phyloP scores from a whole-genome alignment of 1,140 invertebrate genomes.

The Penaeus japonicus region DNA sequence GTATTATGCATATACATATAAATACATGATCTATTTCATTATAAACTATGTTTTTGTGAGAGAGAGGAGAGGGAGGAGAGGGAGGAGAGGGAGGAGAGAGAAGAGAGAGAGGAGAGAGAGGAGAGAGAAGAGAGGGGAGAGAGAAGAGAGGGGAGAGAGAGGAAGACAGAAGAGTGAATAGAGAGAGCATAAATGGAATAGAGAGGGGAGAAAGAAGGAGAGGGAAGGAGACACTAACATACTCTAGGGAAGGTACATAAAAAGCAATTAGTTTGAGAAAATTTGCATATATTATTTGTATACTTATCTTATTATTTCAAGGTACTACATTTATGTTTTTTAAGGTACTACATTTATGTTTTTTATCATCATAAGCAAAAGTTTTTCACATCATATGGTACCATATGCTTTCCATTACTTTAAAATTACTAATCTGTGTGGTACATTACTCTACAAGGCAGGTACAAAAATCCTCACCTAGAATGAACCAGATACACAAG shows the following conservation, averaged over 20 bases:
- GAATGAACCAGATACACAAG: constrained; percentile 74
- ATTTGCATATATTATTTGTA: too few relatives aligned
- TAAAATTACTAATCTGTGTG: too few relatives aligned
- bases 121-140: neutral
- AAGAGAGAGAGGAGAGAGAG: neutral
- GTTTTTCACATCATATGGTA: too few relatives aligned
- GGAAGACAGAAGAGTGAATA: neutral
- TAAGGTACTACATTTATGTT: too few relatives aligned
- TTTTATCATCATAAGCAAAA: neutral
- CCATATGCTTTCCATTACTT: too few relatives aligned
- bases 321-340: too few relatives aligned
- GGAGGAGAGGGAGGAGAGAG: neutral
- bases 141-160: neutral
- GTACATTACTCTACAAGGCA: too few relatives aligned
- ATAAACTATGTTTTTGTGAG: too few relatives aligned
- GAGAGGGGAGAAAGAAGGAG: neutral
- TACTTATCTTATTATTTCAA: too few relatives aligned
- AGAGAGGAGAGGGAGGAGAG: neutral
- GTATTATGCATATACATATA: too few relatives aligned
- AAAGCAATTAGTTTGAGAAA: too few relatives aligned
- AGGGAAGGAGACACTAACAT: neutral
- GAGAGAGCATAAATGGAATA: neutral
- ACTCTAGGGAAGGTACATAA: neutral
- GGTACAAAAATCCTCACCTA: constrained; percentile 65
- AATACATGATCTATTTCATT: too few relatives aligned